Evolutionary conservation across 2,888 invertebrate species (phyloP).

Genomic region (Mythimna vitellina): DNA sequence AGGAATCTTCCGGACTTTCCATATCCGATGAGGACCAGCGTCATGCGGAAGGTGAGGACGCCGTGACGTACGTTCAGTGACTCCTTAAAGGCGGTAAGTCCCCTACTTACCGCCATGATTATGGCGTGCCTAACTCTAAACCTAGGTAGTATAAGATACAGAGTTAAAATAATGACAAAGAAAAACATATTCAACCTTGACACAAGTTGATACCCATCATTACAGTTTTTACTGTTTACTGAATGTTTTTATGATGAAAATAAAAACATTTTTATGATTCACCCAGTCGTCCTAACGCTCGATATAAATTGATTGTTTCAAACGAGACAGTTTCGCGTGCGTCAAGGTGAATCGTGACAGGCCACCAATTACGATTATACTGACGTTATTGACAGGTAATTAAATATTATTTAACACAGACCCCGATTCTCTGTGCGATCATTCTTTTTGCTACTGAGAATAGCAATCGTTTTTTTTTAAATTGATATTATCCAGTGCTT

Average conservation of each 20-base stretch:
- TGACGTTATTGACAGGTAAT: slow-evolving; percentile 54
- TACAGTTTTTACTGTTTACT: slow-evolving; percentile 21
- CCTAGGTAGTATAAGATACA: background rate
- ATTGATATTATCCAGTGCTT: too few relatives aligned
- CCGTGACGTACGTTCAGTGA: too few relatives aligned
- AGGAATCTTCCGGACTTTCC: too few relatives aligned
- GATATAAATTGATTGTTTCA: slow-evolving; percentile 46
- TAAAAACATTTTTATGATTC: slow-evolving; percentile 49
- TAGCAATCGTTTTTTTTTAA: too few relatives aligned
- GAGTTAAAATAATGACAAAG: background rate
- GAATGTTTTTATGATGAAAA: slow-evolving; percentile 41
- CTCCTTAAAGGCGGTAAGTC: too few relatives aligned
- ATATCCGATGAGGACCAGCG: too few relatives aligned
- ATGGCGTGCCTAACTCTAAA: too few relatives aligned
- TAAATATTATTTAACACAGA: slow-evolving; percentile 55
- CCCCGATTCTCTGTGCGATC: slow-evolving; percentile 55
- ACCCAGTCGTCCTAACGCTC: slow-evolving; percentile 14
- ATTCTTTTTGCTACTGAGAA: slow-evolving; percentile 1
- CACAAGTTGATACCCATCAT: slow-evolving; percentile 10
- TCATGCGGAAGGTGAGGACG: too few relatives aligned
- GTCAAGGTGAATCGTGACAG: slow-evolving; percentile 56
- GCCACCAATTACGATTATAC: slow-evolving; percentile 50
- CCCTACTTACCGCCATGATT: too few relatives aligned
- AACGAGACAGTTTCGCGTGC: slow-evolving; percentile 57
- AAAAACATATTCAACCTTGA: slow-evolving; percentile 2